Evolutionary conservation across 2,113 vertebrate species (phyloP), one percentile per base, ranked within the genome.

Genomic region (Mugil cephalus): DNA sequence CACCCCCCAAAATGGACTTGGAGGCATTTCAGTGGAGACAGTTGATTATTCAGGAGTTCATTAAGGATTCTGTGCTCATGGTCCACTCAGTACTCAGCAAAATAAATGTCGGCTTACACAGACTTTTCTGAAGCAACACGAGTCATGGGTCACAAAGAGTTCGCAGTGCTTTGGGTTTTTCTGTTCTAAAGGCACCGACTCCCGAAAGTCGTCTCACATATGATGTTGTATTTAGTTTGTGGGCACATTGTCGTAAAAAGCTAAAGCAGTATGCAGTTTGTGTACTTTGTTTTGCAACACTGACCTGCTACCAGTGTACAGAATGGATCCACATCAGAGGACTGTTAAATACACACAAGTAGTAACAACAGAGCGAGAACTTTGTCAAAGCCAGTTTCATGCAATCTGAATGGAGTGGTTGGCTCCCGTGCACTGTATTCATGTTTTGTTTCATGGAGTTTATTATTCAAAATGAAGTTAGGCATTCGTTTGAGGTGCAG

Each of bases 361-460:
- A 43, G 59, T 42, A 71, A 67, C 1, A 30, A 77, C 46, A 30
- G 55, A 77, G 77, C 51, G 69, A 75, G 50, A 78, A 45, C 54
- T 79, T 74, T 69, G 69, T 88, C 68, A 79, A 80, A 72, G 67
- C 79, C 79, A 82, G 82, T 87, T 84, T 83, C 77, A 77, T 62
- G 69, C 84, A 77, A 73, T 65, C 79, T 71, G 46, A 87, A 84
- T 8, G 62, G 79, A 88, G 83, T 84, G 42, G 40, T 52, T 50
- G 24, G 56, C 83, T 89, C 82, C 84, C 81, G 83, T 87, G 87
- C 88, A 91, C 88, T 92, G 88, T 91, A 81, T 87, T 85, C 52
- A 60, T 65, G 73, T 84, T 75, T 80, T 67, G 55, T 83, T 83
- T 73, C 72, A 83, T 88, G 87, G 67, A 85, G 77, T 88, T 89